Base-by-base conservation (phyloP, 1,140 invertebrate species). In the Parasteatoda tepidariorum region DNA sequence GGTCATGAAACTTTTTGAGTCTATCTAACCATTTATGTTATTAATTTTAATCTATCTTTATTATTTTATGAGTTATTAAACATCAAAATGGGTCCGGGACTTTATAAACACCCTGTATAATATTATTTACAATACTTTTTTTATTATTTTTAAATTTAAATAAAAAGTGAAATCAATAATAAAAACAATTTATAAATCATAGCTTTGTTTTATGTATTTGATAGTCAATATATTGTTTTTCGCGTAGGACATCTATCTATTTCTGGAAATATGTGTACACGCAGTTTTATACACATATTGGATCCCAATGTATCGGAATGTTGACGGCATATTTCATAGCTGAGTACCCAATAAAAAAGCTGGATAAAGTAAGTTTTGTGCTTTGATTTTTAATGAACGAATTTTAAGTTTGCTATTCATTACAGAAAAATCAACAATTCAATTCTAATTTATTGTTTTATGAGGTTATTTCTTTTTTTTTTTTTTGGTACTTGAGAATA, bases 291-390 rank as follows among this genome's bases (percentile, higher is more conserved):
- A 82, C 71, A 59, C 85, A 86, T 57, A 68, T 85, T 6, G 85
- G 85, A 15, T 84, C 85, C 11, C 85, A 83, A 34, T 66, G 84
- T 34, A 66, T 85, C 3, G 85, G 85, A 18, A 85, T 85, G 48
- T 33, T 85, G n/a, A 24, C 70, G 7, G 85, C 85, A 6, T 85
- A 83, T 70, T 64, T 71, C 41, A 61, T 85, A n/a, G 31, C 83
- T 15, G 85, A 84, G 24, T 57, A 82, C 31, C 57, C 76, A 22
- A 4, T 38, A 11, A 30, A n/a, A 31, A 76, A 57, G 41, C 30
- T 85, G 24, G 34, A 78, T n/a, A 83, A 75, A 30, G 84, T 85
- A 76, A 68, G 34, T 59, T 61, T 73, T 9, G 41, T 30, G n/a
- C n/a, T n/a, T n/a, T n/a, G n/a, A n/a, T n/a, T n/a, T n/a, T n/a